A percentile compares a stretch with the other conserved stretches of the same genome.
Evolutionary conservation across 2,113 vertebrate species (phyloP).

Genomic region (Capreolus pygargus): DNA sequence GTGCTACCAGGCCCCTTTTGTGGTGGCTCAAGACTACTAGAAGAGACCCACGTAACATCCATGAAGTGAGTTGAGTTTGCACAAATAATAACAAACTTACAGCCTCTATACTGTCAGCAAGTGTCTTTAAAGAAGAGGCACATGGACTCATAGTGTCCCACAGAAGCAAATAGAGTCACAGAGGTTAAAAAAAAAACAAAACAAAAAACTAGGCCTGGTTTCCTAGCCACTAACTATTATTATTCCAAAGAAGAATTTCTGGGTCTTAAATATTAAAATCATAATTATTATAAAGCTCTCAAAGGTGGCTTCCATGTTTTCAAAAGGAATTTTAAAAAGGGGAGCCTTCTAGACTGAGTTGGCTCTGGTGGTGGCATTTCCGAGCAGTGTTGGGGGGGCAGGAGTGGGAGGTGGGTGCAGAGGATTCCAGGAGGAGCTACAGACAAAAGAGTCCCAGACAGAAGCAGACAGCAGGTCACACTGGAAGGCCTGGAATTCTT

Average conservation of each 20-base stretch:
- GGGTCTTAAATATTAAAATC: constrained; percentile 59
- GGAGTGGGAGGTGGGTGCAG: background rate
- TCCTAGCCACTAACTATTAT: constrained; percentile 31
- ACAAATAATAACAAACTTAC: background rate
- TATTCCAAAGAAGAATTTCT: constrained; percentile 63
- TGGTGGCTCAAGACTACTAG: background rate
- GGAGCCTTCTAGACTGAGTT: background rate
- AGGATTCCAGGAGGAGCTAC: background rate
- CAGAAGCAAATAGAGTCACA: background rate
- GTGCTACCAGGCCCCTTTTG: background rate
- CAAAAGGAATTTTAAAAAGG: background rate
- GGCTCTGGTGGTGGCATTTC: constrained; percentile 50
- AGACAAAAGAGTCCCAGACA: background rate
- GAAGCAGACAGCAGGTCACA: constrained; percentile 49
- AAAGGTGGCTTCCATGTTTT: constrained; percentile 11
- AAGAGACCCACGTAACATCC: background rate
- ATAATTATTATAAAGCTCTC: background rate
- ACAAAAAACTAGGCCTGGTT: constrained; percentile 7
- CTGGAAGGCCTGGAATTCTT: background rate
- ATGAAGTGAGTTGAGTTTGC: background rate
- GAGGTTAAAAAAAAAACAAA: constrained; percentile 17
- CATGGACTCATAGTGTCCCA: background rate
- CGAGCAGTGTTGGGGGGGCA: background rate
- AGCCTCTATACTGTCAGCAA: background rate
- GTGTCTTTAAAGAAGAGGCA: background rate